Evolutionary conservation across 2,797 vertebrate species (phyloP), one percentile per base, ranked within the genome.

Genomic region (Pseudochromis fuscus): DNA sequence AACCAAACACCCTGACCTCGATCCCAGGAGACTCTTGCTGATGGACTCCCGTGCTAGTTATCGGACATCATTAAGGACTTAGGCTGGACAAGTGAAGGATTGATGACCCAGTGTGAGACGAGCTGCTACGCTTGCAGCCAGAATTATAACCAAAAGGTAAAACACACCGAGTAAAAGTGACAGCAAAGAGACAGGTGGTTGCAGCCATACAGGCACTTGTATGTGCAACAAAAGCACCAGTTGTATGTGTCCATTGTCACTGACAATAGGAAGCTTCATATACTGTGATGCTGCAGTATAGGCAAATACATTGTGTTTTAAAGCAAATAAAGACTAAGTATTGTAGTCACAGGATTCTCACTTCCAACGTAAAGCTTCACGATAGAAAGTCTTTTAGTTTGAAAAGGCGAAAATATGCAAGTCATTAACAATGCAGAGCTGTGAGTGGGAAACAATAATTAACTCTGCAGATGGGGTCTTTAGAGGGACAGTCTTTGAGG

Each of bases 21-120:
- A 87, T 92, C 92, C 92, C 92, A 85, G 77, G 90, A 88, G 88
- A 78, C 56, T 56, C 50, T 35, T 55, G 31, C 59, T 78, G 72
- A 90, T 90, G 61, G 84, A 89, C 88, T 88, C 75, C 67, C 30
- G 51, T 24, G 35, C 75, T 84, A 72, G 81, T 87, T 83, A 88
- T 72, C 35, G 61, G 82, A 89, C 84, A 89, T 89, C 62, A 90
- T 90, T 87, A 86, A 81, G 57, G 51, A 64, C 53, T 70, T 30
- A 30, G 30, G 27, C 63, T 15, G 28, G 84, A 83, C 72, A 76
- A 86, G 57, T 75, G 58, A 77, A 51, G 49, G 58, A 74, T 72
- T 75, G 77, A 76, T 75, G 79, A 70, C 67, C 49, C 28, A 62
- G 51, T 45, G 72, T 21, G 18, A 33, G 61, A 66, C 25, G 33